phyloP scores from a whole-genome alignment of 2,888 invertebrate species.

The Epiblema foenella region DNA sequence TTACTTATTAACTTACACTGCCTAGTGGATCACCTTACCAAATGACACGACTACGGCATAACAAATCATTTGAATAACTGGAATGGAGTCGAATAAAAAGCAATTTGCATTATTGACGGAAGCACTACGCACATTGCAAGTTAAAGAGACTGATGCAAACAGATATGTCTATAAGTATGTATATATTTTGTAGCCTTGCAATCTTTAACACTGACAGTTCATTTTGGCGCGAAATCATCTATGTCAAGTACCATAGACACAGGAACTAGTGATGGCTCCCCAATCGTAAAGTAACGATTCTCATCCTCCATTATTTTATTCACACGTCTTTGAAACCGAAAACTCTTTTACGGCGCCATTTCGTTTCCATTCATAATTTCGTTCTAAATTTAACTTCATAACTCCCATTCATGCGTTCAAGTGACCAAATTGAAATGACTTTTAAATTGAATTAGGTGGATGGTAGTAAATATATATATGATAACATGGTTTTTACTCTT shows the following conservation, averaged over 20 bases:
- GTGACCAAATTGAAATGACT: constrained; percentile 41
- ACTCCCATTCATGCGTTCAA: constrained; percentile 37
- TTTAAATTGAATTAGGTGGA: constrained; percentile 32
- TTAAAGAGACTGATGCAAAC: background rate
- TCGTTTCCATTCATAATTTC: constrained; percentile 40
- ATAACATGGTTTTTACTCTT: background rate
- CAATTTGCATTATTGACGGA: constrained; percentile 26
- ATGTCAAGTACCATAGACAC: constrained; percentile 18
- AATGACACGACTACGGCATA: constrained; percentile 18
- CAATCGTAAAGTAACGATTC: constrained; percentile 31
- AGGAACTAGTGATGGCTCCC: constrained; percentile 27
- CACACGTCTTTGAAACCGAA: constrained; percentile 41
- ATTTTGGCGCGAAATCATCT: constrained; percentile 27
- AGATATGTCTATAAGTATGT: background rate
- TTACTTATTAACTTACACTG: background rate
- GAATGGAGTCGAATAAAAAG: background rate
- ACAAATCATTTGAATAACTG: constrained; percentile 18
- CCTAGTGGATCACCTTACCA: background rate
- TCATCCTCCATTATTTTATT: constrained; percentile 42
- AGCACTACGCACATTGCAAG: constrained; percentile 3
- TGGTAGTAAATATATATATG: constrained; percentile 22
- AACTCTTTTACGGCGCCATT: constrained; percentile 36
- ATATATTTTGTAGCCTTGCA: background rate
- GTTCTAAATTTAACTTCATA: constrained; percentile 43
- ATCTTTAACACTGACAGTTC: background rate